phyloP scores from a whole-genome alignment of 2,888 invertebrate genomes.

The Melinaea menophilus region DNA sequence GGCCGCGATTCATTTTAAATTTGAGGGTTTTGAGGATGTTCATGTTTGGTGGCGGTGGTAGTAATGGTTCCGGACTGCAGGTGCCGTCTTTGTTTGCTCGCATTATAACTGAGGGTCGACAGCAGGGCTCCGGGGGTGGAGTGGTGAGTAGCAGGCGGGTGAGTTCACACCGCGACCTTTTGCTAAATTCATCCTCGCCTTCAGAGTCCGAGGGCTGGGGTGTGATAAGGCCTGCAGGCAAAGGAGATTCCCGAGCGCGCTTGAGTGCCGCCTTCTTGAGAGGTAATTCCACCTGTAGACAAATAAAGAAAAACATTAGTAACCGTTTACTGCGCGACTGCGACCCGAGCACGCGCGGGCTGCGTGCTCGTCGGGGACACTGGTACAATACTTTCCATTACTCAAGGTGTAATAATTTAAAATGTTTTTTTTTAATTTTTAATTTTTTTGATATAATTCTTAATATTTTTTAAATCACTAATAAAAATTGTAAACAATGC shows the following conservation, averaged over 20 bases:
- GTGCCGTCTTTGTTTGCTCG: conserved; percentile 89
- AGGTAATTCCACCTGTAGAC: conserved; percentile 68
- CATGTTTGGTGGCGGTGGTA: conserved; percentile 59
- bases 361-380: conserved; percentile 63
- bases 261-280: conserved; percentile 64
- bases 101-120: conserved; percentile 89
- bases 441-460: conserved; percentile 21
- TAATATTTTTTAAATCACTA: no score
- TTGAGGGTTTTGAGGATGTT: conserved; percentile 84
- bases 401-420: conserved; percentile 46
- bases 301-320: conserved; percentile 66
- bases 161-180: conserved; percentile 71
- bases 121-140: conserved; percentile 76
- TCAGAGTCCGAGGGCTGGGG: conserved; percentile 93
- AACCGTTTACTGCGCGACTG: conserved; percentile 56
- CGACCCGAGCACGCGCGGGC: conserved; percentile 55
- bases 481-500: conserved; percentile 26
- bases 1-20: conserved; percentile 84
- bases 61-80: conserved; percentile 75
- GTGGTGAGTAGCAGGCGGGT: conserved; percentile 74
- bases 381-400: conserved; percentile 62
- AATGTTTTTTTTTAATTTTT: conserved; percentile 26
- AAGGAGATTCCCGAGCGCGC: conserved; percentile 55
- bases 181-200: conserved; percentile 79
- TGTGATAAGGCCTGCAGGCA: conserved; percentile 78